Percentiles rank a stretch among this genome's conserved stretches.
Evolutionary conservation across 2,113 vertebrate species (phyloP).

Genomic region (Gracilinanus agilis): DNA sequence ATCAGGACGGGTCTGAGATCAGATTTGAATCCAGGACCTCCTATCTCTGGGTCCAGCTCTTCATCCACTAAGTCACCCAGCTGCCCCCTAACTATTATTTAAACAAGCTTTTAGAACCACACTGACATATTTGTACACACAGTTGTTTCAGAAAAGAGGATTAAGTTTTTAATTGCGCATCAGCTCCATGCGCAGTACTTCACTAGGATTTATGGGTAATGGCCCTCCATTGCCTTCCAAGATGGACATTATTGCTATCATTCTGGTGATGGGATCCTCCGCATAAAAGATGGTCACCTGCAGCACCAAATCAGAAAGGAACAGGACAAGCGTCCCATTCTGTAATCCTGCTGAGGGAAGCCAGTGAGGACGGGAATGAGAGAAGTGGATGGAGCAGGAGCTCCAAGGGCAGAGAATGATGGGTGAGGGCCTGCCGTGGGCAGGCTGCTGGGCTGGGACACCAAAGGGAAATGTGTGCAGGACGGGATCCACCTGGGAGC

Average conservation of each 20-base stretch:
- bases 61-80: too few relatives aligned
- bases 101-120: not conserved
- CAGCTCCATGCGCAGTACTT: not conserved
- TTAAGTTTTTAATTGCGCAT: not conserved
- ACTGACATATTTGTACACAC: not conserved
- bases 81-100: too few relatives aligned
- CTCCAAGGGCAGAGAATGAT: not conserved
- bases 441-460: slow-evolving; percentile 22
- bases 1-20: too few relatives aligned
- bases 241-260: not conserved
- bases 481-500: not conserved
- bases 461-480: slow-evolving; percentile 13
- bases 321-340: not conserved
- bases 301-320: not conserved
- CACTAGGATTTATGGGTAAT: not conserved
- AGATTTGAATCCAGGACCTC: too few relatives aligned
- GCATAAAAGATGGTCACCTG: not conserved
- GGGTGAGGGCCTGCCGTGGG: slow-evolving; percentile 4
- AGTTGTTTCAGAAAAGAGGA: not conserved
- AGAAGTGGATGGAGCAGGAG: not conserved
- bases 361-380: not conserved
- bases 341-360: not conserved
- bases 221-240: not conserved
- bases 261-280: not conserved
- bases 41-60: too few relatives aligned